Evolutionary conservation across 2,113 vertebrate species (phyloP), one percentile per base, ranked within the genome.

Genomic region (Cavia porcellus): DNA sequence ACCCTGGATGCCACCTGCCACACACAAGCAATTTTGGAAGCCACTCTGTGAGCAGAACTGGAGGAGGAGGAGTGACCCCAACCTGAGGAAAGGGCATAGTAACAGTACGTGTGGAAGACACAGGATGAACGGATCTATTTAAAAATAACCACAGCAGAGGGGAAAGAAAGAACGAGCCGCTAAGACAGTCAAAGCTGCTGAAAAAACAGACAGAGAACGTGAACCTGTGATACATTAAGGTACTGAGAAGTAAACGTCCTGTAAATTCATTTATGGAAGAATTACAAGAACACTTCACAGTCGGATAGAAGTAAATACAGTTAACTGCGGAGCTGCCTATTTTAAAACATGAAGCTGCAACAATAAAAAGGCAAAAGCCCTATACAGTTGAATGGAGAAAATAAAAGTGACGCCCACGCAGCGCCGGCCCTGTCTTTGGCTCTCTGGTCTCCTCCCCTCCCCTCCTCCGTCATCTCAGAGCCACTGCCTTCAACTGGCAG

Each of bases 361-460:
- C n/a, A 90, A 81, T 35, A 85, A 89, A 94, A 66, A 84, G 52
- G 32, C 50, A 92, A 89, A 84, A 86, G 45, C 81, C 32, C 35
- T 61, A 59, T 0, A 59, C n/a, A 57, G 64, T n/a, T 77, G 61
- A 4, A 25, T 10, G 85, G 35, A 59, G 86, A 85, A 85, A 89
- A 88, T 24, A 75, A 96, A 89, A 92, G 82, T 62, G 52, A n/a
- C 20, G 25, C 0, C 12, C 66, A 94, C 45, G 62, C 70, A 66
- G 89, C 52, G 50, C 75, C 32, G 38, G 38, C 7, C 81, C 92
- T 12, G 61, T 9, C 32, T 83, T 42, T 82, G 42, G 95, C 85
- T 85, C 74, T 55, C 62, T 17, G 42, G 47, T 68, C 89, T 30
- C 35, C 15, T 38, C 19, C 66, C 38, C 72, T 92, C 35, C 7